Percentiles rank a stretch among this genome's conserved stretches.
These are phyloP conservation scores for Epizoanthus ramosus DNA, from an alignment of 92 coral and sea anemone species.

Conservation along the genomic window DNA sequence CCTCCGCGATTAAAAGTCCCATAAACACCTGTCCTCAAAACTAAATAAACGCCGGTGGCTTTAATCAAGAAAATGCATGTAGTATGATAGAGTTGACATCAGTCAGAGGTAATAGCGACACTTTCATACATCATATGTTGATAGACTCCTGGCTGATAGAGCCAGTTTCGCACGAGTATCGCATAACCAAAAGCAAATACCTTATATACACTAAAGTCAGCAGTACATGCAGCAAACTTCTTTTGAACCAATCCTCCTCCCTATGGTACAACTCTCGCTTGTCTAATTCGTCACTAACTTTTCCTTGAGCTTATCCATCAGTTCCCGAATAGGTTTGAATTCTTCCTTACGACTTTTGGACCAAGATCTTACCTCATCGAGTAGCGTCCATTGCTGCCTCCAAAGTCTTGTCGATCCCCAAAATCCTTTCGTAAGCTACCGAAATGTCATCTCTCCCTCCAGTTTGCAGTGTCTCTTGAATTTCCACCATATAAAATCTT, in stretches of 20 bases:
- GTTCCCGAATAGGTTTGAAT: slow-evolving; percentile 28
- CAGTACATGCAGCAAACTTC: slow-evolving; percentile 2
- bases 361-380: slow-evolving; percentile 40
- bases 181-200: too few relatives aligned
- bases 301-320: slow-evolving; percentile 36
- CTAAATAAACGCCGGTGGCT: too few relatives aligned
- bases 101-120: too few relatives aligned
- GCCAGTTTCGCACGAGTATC: too few relatives aligned
- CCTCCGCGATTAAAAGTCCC: too few relatives aligned
- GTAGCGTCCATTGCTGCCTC: slow-evolving; percentile 8
- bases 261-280: neutral
- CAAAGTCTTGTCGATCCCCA: slow-evolving; percentile 9
- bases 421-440: slow-evolving; percentile 42
- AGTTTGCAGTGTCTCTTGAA: slow-evolving; percentile 23
- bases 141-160: too few relatives aligned
- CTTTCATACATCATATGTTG: too few relatives aligned
- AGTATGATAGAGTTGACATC: too few relatives aligned
- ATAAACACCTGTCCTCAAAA: too few relatives aligned
- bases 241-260: slow-evolving; percentile 44
- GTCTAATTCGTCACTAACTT: slow-evolving; percentile 30
- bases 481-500: slow-evolving; percentile 41
- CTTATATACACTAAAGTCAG: too few relatives aligned
- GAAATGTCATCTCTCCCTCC: slow-evolving; percentile 32
- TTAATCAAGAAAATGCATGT: too few relatives aligned
- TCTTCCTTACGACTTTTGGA: slow-evolving; percentile 23